phyloP scores from a whole-genome alignment of 2,797 vertebrate species.

The Myiothlypis chrysogaster region DNA sequence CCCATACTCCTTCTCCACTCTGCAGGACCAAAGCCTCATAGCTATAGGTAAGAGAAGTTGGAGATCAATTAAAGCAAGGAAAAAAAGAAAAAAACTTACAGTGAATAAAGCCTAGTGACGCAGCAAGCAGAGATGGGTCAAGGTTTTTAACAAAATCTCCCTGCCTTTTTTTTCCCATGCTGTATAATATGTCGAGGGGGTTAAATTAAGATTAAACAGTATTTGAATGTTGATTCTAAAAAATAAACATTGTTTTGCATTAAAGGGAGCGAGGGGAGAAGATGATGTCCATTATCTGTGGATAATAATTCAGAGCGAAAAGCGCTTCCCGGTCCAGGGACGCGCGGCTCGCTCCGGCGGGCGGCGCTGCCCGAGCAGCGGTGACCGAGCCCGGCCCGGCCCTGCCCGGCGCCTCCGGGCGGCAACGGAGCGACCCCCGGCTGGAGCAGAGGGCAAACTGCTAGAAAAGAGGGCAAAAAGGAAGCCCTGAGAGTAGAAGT shows the following conservation, averaged over 20 bases:
- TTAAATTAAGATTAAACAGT: neutral
- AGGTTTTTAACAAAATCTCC: neutral
- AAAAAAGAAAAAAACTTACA: neutral
- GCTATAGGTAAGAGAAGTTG: neutral
- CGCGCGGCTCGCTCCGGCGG: neutral
- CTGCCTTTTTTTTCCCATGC: rapidly evolving
- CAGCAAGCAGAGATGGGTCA: neutral
- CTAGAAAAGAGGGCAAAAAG: neutral
- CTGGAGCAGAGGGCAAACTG: neutral
- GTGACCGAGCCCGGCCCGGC: neutral
- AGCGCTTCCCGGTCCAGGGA: neutral
- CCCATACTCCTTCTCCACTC: rapidly evolving
- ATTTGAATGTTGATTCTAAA: neutral
- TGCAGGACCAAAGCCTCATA: neutral
- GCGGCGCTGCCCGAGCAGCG: neutral
- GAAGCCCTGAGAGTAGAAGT: neutral
- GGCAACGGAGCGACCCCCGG: too few relatives aligned
- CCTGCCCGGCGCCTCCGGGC: neutral
- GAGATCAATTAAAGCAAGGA: neutral
- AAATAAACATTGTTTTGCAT: neutral
- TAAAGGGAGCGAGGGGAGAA: too few relatives aligned
- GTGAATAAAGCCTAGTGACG: neutral
- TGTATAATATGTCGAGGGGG: rapidly evolving
- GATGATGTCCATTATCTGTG: neutral
- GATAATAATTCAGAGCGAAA: neutral